Evolutionary conservation across 30 jellyfish, hydroid and myxozoan species (phyloP), one percentile per base, ranked within the genome.

Genomic region (Morbakka virulenta): DNA sequence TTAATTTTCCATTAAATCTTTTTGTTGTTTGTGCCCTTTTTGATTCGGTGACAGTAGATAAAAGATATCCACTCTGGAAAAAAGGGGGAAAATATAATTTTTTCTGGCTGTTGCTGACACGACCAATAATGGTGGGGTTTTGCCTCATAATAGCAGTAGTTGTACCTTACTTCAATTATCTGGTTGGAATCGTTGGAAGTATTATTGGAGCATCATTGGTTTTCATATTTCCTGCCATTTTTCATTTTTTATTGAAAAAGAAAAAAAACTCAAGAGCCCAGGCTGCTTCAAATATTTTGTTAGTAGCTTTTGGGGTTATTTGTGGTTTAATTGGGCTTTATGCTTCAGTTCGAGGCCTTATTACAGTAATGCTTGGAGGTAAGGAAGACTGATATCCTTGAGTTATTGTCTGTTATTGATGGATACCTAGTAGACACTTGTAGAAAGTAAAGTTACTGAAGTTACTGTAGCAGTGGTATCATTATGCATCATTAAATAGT

Each of bases 161-260:
- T 57, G 66, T 84, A 27, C 95, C 95, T 0, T 76, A 84, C 36
- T 84, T 84, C 62, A 89, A 89, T n/a, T 76, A 71, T 14, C 68
- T 84, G 3, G 85, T 84, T 32, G 85, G 89, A 2, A 62, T 84
- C 1, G 52, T 75, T 17, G 95, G 95, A 20, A 70, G 84, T 28
- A 32, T 84, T 0, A 50, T 76, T n/a, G 95, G 95, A n/a, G 76
- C 85, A 21, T 27, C 68, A 17, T 69, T 84, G 1, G 89, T 74
- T 9, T 84, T 84, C 32, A 22, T 84, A 2, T 69, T 74, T 32
- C 95, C 95, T 0, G 75, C 89, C 67, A 20, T 51, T 2, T 84
- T 84, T 52, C 95, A 84, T 41, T 35, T 84, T 65, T 74, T 74
- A 53, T 34, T 84, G 35, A 84, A 75, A 50, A 74, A 89, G 95